Base-by-base conservation (phyloP, 2,797 vertebrate genomes). In the Lophius americanus region DNA sequence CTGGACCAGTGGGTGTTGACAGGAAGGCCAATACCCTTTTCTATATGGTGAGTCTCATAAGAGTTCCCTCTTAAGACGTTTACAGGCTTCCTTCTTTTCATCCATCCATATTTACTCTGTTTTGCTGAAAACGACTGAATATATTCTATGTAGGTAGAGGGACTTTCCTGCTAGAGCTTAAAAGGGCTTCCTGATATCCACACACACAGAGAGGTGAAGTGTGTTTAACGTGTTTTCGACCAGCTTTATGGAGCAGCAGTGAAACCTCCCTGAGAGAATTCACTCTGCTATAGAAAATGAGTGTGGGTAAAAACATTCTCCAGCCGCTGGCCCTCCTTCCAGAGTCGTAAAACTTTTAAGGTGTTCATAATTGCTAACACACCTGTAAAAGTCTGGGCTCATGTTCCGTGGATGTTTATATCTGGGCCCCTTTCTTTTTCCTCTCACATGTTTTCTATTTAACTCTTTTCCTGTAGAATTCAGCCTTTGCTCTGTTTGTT, bases 281-380 rank as follows among this genome's bases (percentile, higher is more conserved):
- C 65, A 63, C 58, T 71, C 60, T 74, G 61, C 7, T 68, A 68
- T 42, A 89, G 76, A 91, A 87, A 90, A 91, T 84, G 67, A 82
- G 75, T 64, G 70, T 85, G 68, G 77, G 88, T 85, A 76, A 89
- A 91, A 91, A 84, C 84, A 87, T 88, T 92, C 88, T 88, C 82
- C 68, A 83, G 82, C 75, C 77, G 59, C 78, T 92, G 92, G 90
- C 84, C 11, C 68, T 70, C 60, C 87, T 91, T 88, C 89, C 73
- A 61, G 83, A 82, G 86, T 69, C 75, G 74, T 90, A 92, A 87
- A 91, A 88, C 74, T 92, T 92, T 88, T 91, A 89, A 92, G 85
- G 86, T 86, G 82, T 85, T 78, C 84, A 85, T 94, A 94, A 94
- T 93, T 91, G 87, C 87, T 92, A 93, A 92, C 92, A 94, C 92